These are phyloP conservation scores for Antheraea mylitta DNA, from an alignment of 1,140 invertebrate species.

Conservation along the genomic window DNA sequence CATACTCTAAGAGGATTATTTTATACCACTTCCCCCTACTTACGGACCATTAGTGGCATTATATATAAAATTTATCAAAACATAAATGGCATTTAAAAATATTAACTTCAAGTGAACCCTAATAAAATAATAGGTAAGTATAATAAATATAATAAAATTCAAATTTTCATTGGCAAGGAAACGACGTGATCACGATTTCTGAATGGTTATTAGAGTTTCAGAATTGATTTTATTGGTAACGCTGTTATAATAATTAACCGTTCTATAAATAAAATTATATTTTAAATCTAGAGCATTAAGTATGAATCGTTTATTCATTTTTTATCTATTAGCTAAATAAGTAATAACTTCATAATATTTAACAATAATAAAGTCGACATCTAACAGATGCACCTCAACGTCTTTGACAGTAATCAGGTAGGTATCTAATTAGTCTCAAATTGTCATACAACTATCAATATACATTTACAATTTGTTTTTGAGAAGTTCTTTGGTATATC, in stretches of 20 bases:
- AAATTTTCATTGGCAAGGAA: constrained; percentile 3
- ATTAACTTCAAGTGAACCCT: not conserved
- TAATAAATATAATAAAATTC: not conserved
- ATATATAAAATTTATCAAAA: not conserved
- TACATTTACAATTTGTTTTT: too few relatives aligned
- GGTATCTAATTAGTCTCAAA: too few relatives aligned
- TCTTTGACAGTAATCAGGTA: too few relatives aligned
- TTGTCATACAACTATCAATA: too few relatives aligned
- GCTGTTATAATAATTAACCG: not conserved
- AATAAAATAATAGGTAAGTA: not conserved
- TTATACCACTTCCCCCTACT: too few relatives aligned
- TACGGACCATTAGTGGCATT: too few relatives aligned
- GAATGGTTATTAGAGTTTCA: not conserved
- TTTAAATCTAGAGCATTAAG: not conserved
- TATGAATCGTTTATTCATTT: not conserved
- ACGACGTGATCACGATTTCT: constrained; percentile 5
- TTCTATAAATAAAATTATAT: not conserved
- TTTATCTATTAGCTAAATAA: too few relatives aligned
- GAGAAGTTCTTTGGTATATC: too few relatives aligned
- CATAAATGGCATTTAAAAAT: not conserved
- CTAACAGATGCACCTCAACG: too few relatives aligned
- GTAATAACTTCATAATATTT: too few relatives aligned
- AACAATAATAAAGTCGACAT: too few relatives aligned
- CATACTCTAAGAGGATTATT: too few relatives aligned
- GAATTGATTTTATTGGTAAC: not conserved